phyloP scores from a whole-genome alignment of 1,140 invertebrate species.

The Druon quercuslanigerum region DNA sequence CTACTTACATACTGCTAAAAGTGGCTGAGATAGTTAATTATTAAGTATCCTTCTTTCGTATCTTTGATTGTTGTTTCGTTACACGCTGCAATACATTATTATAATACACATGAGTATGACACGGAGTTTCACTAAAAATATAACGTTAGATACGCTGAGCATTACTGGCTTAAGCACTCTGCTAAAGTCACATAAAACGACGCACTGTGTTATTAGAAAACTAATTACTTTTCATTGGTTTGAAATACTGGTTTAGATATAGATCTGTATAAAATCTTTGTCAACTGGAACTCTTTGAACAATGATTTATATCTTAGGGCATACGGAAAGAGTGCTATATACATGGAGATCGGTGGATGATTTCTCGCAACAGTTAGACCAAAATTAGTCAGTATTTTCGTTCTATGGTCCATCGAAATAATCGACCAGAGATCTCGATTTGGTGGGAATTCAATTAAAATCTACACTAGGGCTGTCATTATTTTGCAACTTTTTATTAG shows the following conservation, averaged over 20 bases:
- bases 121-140: slow-evolving; percentile 72
- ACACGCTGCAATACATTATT: slow-evolving; percentile 64
- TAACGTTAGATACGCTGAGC: slow-evolving; percentile 71
- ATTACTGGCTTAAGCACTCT: slow-evolving; percentile 72
- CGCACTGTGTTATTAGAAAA: slow-evolving; percentile 71
- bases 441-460: neutral
- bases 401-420: neutral
- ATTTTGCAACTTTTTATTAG: neutral
- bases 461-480: neutral
- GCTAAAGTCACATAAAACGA: slow-evolving; percentile 68
- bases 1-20: slow-evolving; percentile 63
- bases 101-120: slow-evolving; percentile 72
- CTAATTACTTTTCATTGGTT: slow-evolving; percentile 76
- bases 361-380: neutral
- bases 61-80: slow-evolving; percentile 68
- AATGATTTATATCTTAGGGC: slow-evolving; percentile 63
- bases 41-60: slow-evolving; percentile 61
- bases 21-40: slow-evolving; percentile 56
- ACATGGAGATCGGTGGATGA: slow-evolving; percentile 2
- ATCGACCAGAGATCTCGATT: neutral
- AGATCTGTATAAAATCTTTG: slow-evolving; percentile 74
- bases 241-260: slow-evolving; percentile 74
- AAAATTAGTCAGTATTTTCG: too few species aligned
- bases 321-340: slow-evolving; percentile 62
- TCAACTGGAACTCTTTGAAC: slow-evolving; percentile 74